Evolutionary conservation across 2,888 invertebrate genomes (phyloP), one percentile per base, ranked within the genome.

Genomic region (Xestia sexstrigata): DNA sequence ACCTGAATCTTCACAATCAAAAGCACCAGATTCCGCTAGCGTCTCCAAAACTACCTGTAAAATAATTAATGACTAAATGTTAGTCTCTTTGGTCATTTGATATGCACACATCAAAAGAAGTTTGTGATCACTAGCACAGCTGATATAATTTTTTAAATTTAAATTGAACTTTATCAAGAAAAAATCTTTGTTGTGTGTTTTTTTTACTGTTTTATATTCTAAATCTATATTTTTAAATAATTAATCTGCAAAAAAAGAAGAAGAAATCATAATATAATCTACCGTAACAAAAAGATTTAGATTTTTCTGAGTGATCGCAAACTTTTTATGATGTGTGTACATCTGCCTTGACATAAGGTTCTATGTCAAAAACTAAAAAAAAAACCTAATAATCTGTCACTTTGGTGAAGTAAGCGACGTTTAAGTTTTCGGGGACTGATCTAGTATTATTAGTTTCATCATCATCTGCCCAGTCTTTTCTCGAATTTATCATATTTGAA

Each of bases 21-120:
- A 66, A 45, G 76, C 76, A 1, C 58, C 78, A 2, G 82, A 82
- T 20, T 60, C 78, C 7, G 82, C 26, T 45, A 76, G 49, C 13
- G 69, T 47, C 42, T 72, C 66, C 42, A 63, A 39, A n/a, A 58
- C 45, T 13, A 63, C 55, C 84, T 86, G 74, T 49, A 58, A 73
- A 52, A 66, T 60, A 69, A 2, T 4, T 6, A 42, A 49, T 49
- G 0, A 58, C 20, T 60, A 23, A 58, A 45, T 35, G 20, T 45
- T n/a, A 35, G 55, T 55, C 20, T 52, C 30, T 75, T n/a, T 42
- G 20, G 7, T 20, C 20, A 52, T 49, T 63, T 71, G 71, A 15
- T 26, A 42, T 45, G n/a, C n/a, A n/a, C n/a, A n/a, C n/a, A n/a
- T n/a, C n/a, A n/a, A n/a, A n/a, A n/a, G n/a, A n/a, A n/a, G n/a